Evolutionary conservation across 2,888 invertebrate genomes (phyloP).

Genomic region (Cylindroiulus punctatus): DNA sequence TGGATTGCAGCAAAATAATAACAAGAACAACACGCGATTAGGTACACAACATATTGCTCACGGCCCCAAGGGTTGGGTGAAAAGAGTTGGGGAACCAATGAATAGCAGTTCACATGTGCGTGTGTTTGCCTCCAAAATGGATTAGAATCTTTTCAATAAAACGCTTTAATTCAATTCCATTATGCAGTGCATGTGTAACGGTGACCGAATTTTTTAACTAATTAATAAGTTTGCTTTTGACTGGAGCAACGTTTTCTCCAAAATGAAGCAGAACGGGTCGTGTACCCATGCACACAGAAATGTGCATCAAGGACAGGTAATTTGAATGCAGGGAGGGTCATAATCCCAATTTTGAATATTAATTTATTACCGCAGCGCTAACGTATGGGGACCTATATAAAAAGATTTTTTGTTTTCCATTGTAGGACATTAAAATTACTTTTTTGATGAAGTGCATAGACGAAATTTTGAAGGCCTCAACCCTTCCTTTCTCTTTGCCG

Average conservation of each 20-base stretch:
- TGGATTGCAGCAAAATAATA: conserved; percentile 29
- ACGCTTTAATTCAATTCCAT: conserved; percentile 28
- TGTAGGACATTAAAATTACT: conserved; percentile 28
- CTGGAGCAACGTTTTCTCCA: not conserved
- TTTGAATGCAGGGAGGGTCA: conserved; percentile 29
- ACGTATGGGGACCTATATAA: conserved; percentile 4
- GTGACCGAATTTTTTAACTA: conserved; percentile 33
- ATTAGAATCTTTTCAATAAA: conserved; percentile 34
- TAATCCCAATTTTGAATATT: conserved; percentile 34
- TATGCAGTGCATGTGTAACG: not conserved
- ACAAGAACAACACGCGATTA: conserved; percentile 42
- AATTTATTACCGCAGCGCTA: not conserved
- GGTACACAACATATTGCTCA: conserved; percentile 11
- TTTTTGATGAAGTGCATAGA: conserved; percentile 24
- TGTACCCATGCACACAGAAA: conserved; percentile 7
- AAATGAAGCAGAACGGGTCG: conserved; percentile 42
- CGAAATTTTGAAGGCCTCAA: conserved; percentile 10
- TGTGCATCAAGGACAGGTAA: conserved; percentile 9
- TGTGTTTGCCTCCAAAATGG: not conserved
- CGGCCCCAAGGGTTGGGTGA: conserved; percentile 28
- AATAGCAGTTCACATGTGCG: not conserved
- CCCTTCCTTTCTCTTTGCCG: conserved; percentile 19
- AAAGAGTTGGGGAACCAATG: not conserved
- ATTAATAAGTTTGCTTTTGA: conserved; percentile 42
- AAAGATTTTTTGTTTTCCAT: conserved; percentile 24